Evolutionary conservation across 2,888 invertebrate genomes (phyloP), one percentile per base, ranked within the genome.

Genomic region (Amiota minor): DNA sequence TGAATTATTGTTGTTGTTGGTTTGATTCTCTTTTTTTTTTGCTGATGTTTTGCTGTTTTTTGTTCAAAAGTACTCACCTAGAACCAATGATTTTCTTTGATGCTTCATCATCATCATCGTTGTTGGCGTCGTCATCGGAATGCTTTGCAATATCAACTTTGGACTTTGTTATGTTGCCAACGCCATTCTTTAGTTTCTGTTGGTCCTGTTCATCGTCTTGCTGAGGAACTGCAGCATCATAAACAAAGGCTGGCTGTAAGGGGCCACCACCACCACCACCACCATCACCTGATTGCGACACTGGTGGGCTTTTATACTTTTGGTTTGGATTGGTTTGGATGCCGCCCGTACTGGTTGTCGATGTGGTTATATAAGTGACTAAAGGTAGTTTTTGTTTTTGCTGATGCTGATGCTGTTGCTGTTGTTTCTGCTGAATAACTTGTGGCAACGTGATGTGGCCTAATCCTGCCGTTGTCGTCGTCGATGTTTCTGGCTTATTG

Each of bases 61-160:
- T 6, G 35, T 35, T 35, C 35, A 75, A 73, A 72, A 76, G 80
- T 78, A 82, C 86, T 90, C 89, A 92, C 92, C 92, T 93, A 77
- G 92, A 92, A 81, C 92, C 92, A 78, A 92, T 90, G 78, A 92
- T 91, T 90, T 92, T 92, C 86, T 92, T 91, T 68, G 92, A 91
- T 74, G 89, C 87, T 77, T 91, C 91, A 11, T 88, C 89, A 85
- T 91, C 91, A 47, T 76, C 35, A 72, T 65, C 75, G 76, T 56
- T 47, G 76, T 56, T 47, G 72, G 53, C 59, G 69, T 35, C 16
- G 8, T 14, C 72, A 49, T 49, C 23, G 10, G 53, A n/a, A 12
- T 14, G 35, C 62, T 23, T 62, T 62, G 62, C 18, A 8, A 8
- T 35, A 18, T 12, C 62, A 12, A 45, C 23, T 12, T 35, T 12